phyloP scores from a whole-genome alignment of 1,140 invertebrate genomes.

The Drosophila chauvacae region DNA sequence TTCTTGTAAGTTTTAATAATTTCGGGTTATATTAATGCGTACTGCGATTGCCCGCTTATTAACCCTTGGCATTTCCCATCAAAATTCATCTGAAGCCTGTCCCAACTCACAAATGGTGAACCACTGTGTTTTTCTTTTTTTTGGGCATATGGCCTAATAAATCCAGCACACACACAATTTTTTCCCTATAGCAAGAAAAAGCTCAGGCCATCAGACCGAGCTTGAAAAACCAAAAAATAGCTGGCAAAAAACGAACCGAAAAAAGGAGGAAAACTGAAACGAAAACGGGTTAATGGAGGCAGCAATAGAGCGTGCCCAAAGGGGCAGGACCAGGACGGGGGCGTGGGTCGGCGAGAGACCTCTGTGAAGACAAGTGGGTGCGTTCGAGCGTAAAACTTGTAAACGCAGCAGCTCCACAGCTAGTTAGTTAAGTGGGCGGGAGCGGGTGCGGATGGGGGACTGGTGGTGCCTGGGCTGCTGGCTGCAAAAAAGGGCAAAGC shows the following conservation, averaged over 20 bases:
- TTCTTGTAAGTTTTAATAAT: background rate
- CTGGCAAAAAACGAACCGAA: slow-evolving; percentile 33
- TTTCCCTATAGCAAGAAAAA: slow-evolving; percentile 3
- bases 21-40: too few species aligned
- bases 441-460: slow-evolving; percentile 1
- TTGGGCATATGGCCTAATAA: slow-evolving; percentile 54
- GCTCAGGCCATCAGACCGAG: slow-evolving; percentile 48
- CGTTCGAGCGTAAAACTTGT: slow-evolving; percentile 81
- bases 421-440: slow-evolving; percentile 81
- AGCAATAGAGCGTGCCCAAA: slow-evolving; percentile 44
- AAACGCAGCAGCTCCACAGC: slow-evolving; percentile 73
- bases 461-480: background rate
- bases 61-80: slow-evolving; percentile 17
- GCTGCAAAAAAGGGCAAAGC: slow-evolving; percentile 33
- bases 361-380: slow-evolving; percentile 81
- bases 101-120: slow-evolving; percentile 41
- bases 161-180: slow-evolving; percentile 41
- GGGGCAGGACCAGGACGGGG: slow-evolving; percentile 9
- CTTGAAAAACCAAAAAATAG: slow-evolving; percentile 65
- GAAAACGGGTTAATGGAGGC: slow-evolving; percentile 77
- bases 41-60: too few species aligned
- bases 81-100: slow-evolving; percentile 46
- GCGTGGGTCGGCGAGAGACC: slow-evolving; percentile 39
- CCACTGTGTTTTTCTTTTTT: slow-evolving; percentile 8
- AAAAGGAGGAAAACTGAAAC: slow-evolving; percentile 36